Evolutionary conservation across 1,140 invertebrate species (phyloP), one percentile per base, ranked within the genome.

Genomic region (Cotesia glomerata): DNA sequence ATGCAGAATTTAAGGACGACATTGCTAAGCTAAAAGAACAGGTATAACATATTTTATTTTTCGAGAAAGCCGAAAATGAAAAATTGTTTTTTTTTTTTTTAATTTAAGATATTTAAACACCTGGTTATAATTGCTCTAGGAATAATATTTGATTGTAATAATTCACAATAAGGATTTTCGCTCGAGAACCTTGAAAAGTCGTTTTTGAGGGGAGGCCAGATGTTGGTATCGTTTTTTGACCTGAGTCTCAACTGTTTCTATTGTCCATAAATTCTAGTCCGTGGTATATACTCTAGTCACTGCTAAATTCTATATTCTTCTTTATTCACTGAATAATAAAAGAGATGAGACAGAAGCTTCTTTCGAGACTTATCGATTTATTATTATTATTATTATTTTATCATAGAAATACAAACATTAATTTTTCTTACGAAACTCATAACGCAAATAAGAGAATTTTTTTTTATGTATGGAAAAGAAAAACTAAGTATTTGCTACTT

Each of bases 1-100:
- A 89, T 11, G 88, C 90, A 2, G 90, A 92, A 54, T 91, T 94
- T 18, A 91, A 93, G 81, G 86, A 89, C 63, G 91, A 92, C 32
- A 88, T 96, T 61, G 83, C 88, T 59, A 90, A 91, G 51, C 83
- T 96, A 9, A 88, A 89, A 74, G 85, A 90, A 64, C 88, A 89
- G 84, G 88, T 89, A 52, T 67, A 32, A 52, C 18, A 26, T 26
- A 32, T 13, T 64, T 16, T 14, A 18, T 9, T 39, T 11, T 18
- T 64, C 16, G 62, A 18, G 36, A 52, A 16, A 36, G 18, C 7
- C 9, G 18, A 66, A 49, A 51, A 61, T 18, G 13, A 2, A 5
- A 5, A 54, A 14, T 18, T 5, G 13, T 14, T 54, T 54, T 54
- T 54, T n/a, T 51, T 54, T 54, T 54, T 54, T n/a, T 11, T 1